A percentile compares a stretch with the other conserved stretches of the same genome.
Conservation (phyloP, 2,888 invertebrate genomes). For the Tenthredo mesomela region DNA sequence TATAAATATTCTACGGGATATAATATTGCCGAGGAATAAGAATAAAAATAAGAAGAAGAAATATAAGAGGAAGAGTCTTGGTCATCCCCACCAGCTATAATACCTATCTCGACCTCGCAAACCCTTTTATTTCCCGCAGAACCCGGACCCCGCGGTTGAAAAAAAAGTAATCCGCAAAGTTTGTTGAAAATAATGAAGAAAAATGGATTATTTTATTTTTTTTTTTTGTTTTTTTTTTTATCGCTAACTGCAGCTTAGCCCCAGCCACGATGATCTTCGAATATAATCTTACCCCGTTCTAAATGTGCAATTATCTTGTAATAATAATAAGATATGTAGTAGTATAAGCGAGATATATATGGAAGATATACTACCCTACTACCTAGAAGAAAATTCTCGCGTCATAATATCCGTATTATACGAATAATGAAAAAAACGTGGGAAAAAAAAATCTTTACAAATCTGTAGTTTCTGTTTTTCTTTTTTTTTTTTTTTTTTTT, state of each 20-base stretch:
- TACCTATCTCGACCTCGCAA: slow-evolving; percentile 21
- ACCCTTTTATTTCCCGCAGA: slow-evolving; percentile 53
- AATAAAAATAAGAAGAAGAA: background rate
- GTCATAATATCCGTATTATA: too few species aligned
- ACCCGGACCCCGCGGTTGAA: slow-evolving; percentile 54
- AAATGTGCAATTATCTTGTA: background rate
- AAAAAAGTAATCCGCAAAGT: slow-evolving; percentile 18
- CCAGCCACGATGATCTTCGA: background rate
- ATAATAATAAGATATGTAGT: too few species aligned
- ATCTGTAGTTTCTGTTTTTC: too few species aligned
- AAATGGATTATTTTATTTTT: too few species aligned
- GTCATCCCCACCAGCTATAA: background rate
- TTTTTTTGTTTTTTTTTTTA: slow-evolving; percentile 59
- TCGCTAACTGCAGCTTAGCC: slow-evolving; percentile 55
- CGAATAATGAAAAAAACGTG: too few species aligned
- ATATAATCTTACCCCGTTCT: background rate
- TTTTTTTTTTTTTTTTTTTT: too few species aligned
- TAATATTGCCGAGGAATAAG: background rate
- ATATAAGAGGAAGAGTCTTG: background rate
- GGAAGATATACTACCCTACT: too few species aligned
- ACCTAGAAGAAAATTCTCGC: too few species aligned
- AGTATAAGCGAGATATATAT: too few species aligned
- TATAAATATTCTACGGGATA: background rate
- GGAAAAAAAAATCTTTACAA: too few species aligned
- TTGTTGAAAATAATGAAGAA: too few species aligned